Evolutionary conservation across 2,797 vertebrate genomes (phyloP).

Genomic region (Vipera latastei): DNA sequence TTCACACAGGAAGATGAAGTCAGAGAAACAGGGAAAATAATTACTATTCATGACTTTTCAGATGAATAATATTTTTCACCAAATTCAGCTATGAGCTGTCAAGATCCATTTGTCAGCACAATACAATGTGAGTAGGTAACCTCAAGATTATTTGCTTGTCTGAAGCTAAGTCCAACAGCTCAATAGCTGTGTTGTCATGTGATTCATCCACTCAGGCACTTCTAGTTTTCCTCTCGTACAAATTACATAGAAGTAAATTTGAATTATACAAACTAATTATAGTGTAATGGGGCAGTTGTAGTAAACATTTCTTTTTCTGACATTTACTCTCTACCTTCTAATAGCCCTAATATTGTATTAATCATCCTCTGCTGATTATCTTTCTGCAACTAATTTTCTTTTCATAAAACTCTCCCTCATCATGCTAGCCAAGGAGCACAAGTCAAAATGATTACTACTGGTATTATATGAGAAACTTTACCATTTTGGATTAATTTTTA

Average conservation of each 20-base stretch:
- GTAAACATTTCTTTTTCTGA: conserved; percentile 64
- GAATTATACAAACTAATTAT: conserved; percentile 70
- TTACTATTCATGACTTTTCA: conserved; percentile 58
- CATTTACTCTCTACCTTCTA: conserved; percentile 60
- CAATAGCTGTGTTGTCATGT: conserved; percentile 12
- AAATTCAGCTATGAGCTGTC: conserved; percentile 49
- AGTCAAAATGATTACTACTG: background rate
- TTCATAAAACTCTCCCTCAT: conserved; percentile 41
- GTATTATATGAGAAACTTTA: background rate
- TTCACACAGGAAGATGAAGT: conserved; percentile 54
- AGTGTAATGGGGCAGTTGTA: conserved; percentile 57
- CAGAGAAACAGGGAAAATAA: conserved; percentile 59
- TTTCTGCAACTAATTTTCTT: conserved; percentile 66
- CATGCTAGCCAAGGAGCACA: conserved; percentile 24
- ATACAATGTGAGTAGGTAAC: conserved; percentile 30
- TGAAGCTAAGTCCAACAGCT: conserved; percentile 28
- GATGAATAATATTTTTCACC: conserved; percentile 60
- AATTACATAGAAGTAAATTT: conserved; percentile 51
- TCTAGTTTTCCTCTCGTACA: conserved; percentile 42
- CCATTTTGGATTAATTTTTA: background rate
- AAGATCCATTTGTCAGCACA: conserved; percentile 31
- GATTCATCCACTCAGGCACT: background rate
- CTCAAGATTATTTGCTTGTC: conserved; percentile 24
- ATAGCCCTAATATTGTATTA: conserved; percentile 62
- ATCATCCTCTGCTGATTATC: conserved; percentile 63